Evolutionary conservation across 2,888 invertebrate genomes (phyloP).

Genomic region (Tribolium freemani): DNA sequence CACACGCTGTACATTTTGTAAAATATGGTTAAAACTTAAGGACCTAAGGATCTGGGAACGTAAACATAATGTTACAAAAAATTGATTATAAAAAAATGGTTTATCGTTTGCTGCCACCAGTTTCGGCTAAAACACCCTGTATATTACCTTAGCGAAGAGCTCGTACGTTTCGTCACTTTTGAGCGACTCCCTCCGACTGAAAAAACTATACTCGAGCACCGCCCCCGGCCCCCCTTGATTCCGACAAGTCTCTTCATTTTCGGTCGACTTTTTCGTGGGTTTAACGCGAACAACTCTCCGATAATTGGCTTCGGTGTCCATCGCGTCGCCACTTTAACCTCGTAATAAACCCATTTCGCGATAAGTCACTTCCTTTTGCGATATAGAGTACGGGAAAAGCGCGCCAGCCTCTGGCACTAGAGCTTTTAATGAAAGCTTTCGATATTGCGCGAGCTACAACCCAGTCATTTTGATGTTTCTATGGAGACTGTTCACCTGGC

Average conservation of each 20-base stretch:
- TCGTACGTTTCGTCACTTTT: slow-evolving; percentile 54
- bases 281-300: slow-evolving; percentile 61
- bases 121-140: not conserved
- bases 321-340: not conserved
- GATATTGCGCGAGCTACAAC: slow-evolving; percentile 52
- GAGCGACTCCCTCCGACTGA: slow-evolving; percentile 52
- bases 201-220: slow-evolving; percentile 37
- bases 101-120: too few species aligned
- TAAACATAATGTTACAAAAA: too few species aligned
- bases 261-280: slow-evolving; percentile 46
- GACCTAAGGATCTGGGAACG: too few species aligned
- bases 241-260: slow-evolving; percentile 35
- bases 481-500: slow-evolving; percentile 56
- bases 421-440: slow-evolving; percentile 47
- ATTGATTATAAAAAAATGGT: too few species aligned
- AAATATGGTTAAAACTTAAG: too few species aligned
- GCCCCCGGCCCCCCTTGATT: slow-evolving; percentile 13
- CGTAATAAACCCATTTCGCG: slow-evolving; percentile 21
- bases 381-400: too few species aligned
- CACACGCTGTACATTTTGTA: too few species aligned
- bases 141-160: slow-evolving; percentile 56
- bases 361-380: slow-evolving; percentile 24
- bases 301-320: slow-evolving; percentile 26
- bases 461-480: slow-evolving; percentile 53
- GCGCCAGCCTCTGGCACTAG: not conserved